A percentile compares a stretch with the other conserved stretches of the same genome.
phyloP scores from a whole-genome alignment of 2,797 vertebrate species.

The Chelon labrosus region DNA sequence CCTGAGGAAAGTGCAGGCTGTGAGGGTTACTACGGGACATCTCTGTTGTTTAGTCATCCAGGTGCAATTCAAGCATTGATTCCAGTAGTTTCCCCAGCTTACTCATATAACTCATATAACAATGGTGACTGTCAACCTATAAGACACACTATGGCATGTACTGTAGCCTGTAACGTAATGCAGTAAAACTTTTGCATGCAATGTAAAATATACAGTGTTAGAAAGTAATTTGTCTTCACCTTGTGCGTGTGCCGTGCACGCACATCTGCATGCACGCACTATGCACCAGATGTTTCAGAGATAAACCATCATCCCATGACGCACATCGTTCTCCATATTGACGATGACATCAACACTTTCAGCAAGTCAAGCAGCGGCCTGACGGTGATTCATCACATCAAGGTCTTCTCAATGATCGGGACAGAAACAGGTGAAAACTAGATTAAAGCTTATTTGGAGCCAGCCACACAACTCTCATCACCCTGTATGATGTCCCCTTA shows the following conservation, averaged over 20 bases:
- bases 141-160: not conserved
- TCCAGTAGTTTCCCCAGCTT: slow-evolving; percentile 38
- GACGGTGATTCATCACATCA: slow-evolving; percentile 53
- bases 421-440: slow-evolving; percentile 16
- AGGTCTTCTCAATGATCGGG: slow-evolving; percentile 37
- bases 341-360: slow-evolving; percentile 35
- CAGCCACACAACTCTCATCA: not conserved
- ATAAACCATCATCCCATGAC: slow-evolving; percentile 22
- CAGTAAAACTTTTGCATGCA: not conserved
- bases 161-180: not conserved
- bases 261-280: not conserved
- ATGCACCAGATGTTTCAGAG: slow-evolving; percentile 8
- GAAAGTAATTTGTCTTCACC: not conserved
- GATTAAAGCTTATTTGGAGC: slow-evolving; percentile 22
- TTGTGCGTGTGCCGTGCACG: not conserved
- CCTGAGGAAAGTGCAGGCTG: slow-evolving; percentile 24
- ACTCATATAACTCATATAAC: not conserved
- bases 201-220: too few relatives aligned
- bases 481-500: too few relatives aligned
- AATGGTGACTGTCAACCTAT: not conserved
- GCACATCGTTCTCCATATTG: slow-evolving; percentile 15
- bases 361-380: slow-evolving; percentile 27
- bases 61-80: slow-evolving; percentile 23
- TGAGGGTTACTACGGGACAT: slow-evolving; percentile 62
- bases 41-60: slow-evolving; percentile 44